Base-by-base conservation (phyloP, 2,113 vertebrate genomes). In the Syngnathus typhle region DNA sequence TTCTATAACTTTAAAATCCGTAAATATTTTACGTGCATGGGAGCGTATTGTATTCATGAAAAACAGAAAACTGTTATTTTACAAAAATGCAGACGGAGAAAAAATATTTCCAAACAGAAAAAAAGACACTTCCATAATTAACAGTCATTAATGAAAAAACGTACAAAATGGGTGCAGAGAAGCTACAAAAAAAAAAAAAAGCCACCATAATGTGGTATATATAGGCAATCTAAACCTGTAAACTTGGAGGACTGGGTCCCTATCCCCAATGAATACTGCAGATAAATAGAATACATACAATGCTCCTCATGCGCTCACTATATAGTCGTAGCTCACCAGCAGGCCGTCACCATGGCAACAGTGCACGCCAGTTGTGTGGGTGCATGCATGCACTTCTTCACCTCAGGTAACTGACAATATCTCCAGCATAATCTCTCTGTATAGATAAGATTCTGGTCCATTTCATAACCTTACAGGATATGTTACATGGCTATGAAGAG, bases 351-450 rank as follows among this genome's bases (percentile, higher is more conserved):
- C 69, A 69, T 62, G 60, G 75, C 61, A 78, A 83, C 69, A 0
- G 55, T 70, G 70, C 62, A 82, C 16, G 46, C 73, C 75, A 37
- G 62, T 56, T 56, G 74, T 61, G 83, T 79, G 76, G 80, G 80
- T 75, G 74, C 65, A 63, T 62, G 66, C 70, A 61, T 77, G 81
- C 19, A 77, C 73, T 73, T 76, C 60, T 79, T 82, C 67, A 75
- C 84, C 79, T 74, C 75, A 66, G 43, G 47, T 75, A 78, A 80
- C 77, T 44, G 51, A 76, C 37, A 72, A 65, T 39, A 69, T 52
- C 47, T 8, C 19, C 62, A 49, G 61, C 23, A 49, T 62, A 80
- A 67, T 60, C 73, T 46, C 65, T 39, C 27, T 67, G 61, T 63
- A 43, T 61, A 70, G 6, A 21, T 37, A 18, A 54, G 56, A 63